Conservation (phyloP, 2,113 vertebrate genomes). For the Cyanistes caeruleus region DNA sequence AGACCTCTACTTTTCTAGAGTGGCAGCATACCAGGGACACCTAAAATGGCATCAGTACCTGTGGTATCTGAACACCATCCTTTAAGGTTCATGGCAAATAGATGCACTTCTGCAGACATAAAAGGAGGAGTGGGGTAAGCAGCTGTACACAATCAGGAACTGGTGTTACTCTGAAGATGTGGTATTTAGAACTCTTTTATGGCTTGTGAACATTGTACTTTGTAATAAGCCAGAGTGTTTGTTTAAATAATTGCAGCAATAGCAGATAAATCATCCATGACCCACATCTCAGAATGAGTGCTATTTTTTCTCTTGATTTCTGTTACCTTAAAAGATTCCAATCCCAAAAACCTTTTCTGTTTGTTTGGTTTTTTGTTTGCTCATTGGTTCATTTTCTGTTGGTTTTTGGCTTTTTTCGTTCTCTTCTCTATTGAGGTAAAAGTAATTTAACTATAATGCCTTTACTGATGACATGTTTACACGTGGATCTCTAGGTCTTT, state of each 20-base stretch:
- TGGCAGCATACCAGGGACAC: neutral
- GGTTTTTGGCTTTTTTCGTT: neutral
- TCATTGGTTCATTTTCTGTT: neutral
- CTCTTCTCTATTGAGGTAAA: neutral
- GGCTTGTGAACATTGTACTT: neutral
- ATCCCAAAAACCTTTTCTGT: neutral
- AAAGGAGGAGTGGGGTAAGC: accelerated
- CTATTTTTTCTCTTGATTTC: neutral
- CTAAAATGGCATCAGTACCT: neutral
- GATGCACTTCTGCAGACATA: neutral
- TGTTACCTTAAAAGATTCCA: neutral
- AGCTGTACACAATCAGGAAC: neutral
- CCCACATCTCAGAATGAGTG: neutral
- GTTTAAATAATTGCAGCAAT: neutral
- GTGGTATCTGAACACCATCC: neutral
- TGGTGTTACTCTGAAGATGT: neutral
- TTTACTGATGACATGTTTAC: neutral
- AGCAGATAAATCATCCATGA: neutral
- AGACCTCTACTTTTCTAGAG: neutral
- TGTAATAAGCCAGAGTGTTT: neutral
- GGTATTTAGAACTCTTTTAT: neutral
- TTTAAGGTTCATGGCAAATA: neutral
- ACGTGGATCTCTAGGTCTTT: neutral
- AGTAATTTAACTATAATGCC: neutral
- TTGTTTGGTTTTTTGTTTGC: neutral